Base-by-base conservation (phyloP, 2,113 vertebrate species). In the Gymnarchus niloticus region DNA sequence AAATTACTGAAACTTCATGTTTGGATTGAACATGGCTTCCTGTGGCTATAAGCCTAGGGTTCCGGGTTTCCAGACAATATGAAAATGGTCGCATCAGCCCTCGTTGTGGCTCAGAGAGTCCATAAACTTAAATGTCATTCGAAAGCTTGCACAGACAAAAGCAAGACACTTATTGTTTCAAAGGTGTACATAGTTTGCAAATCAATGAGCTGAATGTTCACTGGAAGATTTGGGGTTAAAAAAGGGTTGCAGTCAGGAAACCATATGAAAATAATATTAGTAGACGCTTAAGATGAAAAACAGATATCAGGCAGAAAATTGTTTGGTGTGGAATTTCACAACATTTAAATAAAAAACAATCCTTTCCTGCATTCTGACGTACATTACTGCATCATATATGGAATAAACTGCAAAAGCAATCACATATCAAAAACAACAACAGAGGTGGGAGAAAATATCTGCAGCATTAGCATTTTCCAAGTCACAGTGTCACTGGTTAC, bases 241-340 rank as follows among this genome's bases (percentile, higher is more conserved):
- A 48, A 17, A 84, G 61, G 73, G 59, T 14, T 51, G n/a, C 41
- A 28, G 48, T 6, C 59, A 49, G 51, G 46, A 52, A 33, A 54
- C 52, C 17, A 49, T 9, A 28, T 21, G 48, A 73, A 76, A 52
- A 73, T 73, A 69, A 25, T 49, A 73, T 52, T 49, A 73, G 33
- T 54, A 82, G 25, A 10, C 49, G 33, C 21, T 28, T 25, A 51
- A 37, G 51, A 33, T 52, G 51, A 51, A 82, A 82, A 82, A 54
- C 81, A 54, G 65, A 85, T 33, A 76, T 23, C 41, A 17, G 54
- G 28, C 82, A 83, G 82, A 57, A 37, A 83, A 41, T 82, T 82
- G 12, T 37, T 10, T 19, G 46, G 76, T 81, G 80, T 56, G 81
- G 54, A 28, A 82, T 83, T 59, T 83, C 82, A 41, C 82, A 57